Conservation (phyloP, 2,888 invertebrate genomes). For the Barypeithes pellucidus region DNA sequence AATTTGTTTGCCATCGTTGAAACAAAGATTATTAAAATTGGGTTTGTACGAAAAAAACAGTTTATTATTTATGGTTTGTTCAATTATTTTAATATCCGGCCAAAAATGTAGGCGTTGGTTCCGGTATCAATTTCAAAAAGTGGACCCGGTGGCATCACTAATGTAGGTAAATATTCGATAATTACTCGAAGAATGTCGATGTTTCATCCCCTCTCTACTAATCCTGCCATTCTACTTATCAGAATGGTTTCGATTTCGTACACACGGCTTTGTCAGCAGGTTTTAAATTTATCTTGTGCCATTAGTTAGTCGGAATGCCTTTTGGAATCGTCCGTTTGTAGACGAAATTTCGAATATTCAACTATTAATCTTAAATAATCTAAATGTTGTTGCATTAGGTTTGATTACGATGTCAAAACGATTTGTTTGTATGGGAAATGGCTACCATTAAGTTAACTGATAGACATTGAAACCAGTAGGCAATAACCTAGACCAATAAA, state of each 20-base stretch:
- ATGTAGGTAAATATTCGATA: background rate
- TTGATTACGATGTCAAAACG: constrained; percentile 11
- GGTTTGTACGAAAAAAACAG: too few relatives aligned
- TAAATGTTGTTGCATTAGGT: constrained; percentile 9
- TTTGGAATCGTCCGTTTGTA: constrained; percentile 12
- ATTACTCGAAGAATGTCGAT: background rate
- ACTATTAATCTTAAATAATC: constrained; percentile 28
- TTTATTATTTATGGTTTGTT: too few relatives aligned
- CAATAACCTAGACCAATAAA: too few relatives aligned
- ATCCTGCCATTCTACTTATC: constrained; percentile 5
- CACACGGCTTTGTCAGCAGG: constrained; percentile 23
- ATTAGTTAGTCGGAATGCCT: constrained; percentile 32
- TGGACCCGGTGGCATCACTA: too few relatives aligned
- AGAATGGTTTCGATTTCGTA: constrained; percentile 18
- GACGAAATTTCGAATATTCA: constrained; percentile 22
- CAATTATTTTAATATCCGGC: too few relatives aligned
- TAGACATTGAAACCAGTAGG: too few relatives aligned
- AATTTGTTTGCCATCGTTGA: too few relatives aligned
- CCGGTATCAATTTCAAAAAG: too few relatives aligned
- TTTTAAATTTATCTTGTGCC: constrained; percentile 35
- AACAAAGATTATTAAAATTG: too few relatives aligned
- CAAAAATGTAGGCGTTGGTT: too few relatives aligned
- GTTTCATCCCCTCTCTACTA: background rate
- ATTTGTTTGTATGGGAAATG: constrained; percentile 14
- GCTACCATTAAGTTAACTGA: too few relatives aligned